These are phyloP conservation scores for Phrynosoma platyrhinos DNA, from an alignment of 2,113 vertebrate genomes.

Conservation along the genomic window DNA sequence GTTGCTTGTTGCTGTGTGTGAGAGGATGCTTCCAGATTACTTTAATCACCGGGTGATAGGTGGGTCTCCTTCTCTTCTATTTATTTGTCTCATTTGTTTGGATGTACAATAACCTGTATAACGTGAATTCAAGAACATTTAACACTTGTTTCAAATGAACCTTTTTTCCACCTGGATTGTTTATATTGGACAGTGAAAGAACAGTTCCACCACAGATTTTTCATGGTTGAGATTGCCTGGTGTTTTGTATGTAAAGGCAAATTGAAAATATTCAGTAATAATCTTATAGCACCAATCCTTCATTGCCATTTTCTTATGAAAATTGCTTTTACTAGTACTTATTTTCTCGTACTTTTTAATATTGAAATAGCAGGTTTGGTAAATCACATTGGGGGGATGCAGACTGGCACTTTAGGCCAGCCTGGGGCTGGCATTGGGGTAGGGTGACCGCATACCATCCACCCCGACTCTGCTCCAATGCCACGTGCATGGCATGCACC, in stretches of 20 bases:
- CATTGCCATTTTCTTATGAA: neutral
- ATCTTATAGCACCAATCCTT: slow-evolving; percentile 31
- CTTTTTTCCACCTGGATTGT: neutral
- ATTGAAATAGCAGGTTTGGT: slow-evolving; percentile 42
- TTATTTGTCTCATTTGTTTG: neutral
- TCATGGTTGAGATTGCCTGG: neutral
- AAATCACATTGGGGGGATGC: neutral
- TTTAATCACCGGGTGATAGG: slow-evolving; percentile 97
- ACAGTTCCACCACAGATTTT: neutral
- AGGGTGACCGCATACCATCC: too few relatives aligned
- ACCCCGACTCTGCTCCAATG: too few relatives aligned
- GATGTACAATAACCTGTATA: too few relatives aligned
- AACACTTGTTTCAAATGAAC: neutral
- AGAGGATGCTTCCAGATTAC: slow-evolving; percentile 96
- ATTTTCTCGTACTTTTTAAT: slow-evolving; percentile 37
- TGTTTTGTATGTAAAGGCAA: too few relatives aligned
- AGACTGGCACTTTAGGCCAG: too few relatives aligned
- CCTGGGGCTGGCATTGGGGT: too few relatives aligned
- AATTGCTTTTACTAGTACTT: neutral
- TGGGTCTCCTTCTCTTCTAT: slow-evolving; percentile 32
- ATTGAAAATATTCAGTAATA: too few relatives aligned
- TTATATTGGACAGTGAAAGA: neutral
- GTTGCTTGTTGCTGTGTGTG: slow-evolving; percentile 95
- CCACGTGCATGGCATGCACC: too few relatives aligned
- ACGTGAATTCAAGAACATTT: neutral